These are phyloP conservation scores for Rosalia funebris DNA, from an alignment of 2,888 invertebrate species.

Conservation along the genomic window DNA sequence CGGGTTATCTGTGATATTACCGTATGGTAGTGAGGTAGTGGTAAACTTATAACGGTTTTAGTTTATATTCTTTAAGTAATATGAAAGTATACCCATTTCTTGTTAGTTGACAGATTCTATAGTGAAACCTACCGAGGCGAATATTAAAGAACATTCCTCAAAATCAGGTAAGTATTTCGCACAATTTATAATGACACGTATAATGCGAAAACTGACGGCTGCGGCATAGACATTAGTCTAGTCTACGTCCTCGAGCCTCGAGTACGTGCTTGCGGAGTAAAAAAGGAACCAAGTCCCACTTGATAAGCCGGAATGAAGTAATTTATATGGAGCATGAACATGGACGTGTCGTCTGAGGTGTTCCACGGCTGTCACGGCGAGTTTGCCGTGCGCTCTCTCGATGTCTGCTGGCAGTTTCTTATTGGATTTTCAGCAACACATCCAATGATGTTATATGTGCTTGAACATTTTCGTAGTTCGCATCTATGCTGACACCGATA, in stretches of 20 bases:
- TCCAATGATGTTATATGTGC: constrained; percentile 28
- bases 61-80: no score
- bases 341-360: constrained; percentile 27
- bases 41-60: no score
- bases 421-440: constrained; percentile 34
- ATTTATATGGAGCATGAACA: constrained; percentile 29
- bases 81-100: no score
- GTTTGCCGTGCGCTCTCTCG: constrained; percentile 22
- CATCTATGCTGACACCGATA: constrained; percentile 6
- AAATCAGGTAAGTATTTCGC: not conserved
- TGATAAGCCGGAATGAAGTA: constrained; percentile 29
- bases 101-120: no score
- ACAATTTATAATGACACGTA: not conserved
- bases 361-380: constrained; percentile 27
- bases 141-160: not conserved
- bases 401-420: constrained; percentile 31
- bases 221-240: not conserved
- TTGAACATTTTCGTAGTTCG: constrained; percentile 22
- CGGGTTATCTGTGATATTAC: no score
- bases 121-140: not conserved
- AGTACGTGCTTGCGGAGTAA: not conserved
- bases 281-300: constrained; percentile 16
- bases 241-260: not conserved
- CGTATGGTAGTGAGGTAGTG: no score
- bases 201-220: not conserved